Base-by-base conservation (phyloP, 2,888 invertebrate genomes). In the Calliopum simillimum region DNA sequence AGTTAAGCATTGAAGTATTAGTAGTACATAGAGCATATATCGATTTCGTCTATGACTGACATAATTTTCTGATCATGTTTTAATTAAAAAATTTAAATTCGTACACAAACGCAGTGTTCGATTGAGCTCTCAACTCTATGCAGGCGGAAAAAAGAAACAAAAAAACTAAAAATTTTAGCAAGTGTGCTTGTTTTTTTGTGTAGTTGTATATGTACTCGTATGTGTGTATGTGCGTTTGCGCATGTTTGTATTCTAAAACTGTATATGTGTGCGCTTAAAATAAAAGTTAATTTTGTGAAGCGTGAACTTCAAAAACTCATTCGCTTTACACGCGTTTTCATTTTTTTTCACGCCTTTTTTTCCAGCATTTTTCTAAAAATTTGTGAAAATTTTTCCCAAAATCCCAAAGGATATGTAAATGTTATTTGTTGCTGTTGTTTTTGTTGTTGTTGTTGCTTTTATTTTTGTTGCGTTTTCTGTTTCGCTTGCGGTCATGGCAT, bases 231-330 rank as follows among this genome's bases (percentile, higher is more conserved):
- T 1, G 4, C 19, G 33, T 14, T 49, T 53, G 51, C 41, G 33
- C 19, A 12, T 33, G 59, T n/a, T 13, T n/a, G 59, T 8, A 6
- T 25, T 13, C 41, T 11, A 16, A 16, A 58, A 1, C 8, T 53
- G 16, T 58, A 12, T 43, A 16, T 33, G 59, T 33, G 25, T 19
- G 59, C n/a, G n/a, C 19, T 13, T 59, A 41, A 16, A 16, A 58
- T 33, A 58, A 33, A 16, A 33, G 59, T 59, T 59, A 59, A 59
- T 59, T 59, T 59, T 43, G 41, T 41, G 59, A 59, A 59, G 59
- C 59, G 59, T 41, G 59, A 59, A 58, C 58, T 33, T 58, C 58
- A 41, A 58, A 33, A 58, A 59, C 43, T 41, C 59, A 41, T 59
- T 59, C 59, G 41, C 59, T 33, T 41, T 41, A n/a, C 43, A 16